These are phyloP conservation scores for Cirrhinus mrigala DNA, from an alignment of 2,797 vertebrate genomes.

Conservation along the genomic window DNA sequence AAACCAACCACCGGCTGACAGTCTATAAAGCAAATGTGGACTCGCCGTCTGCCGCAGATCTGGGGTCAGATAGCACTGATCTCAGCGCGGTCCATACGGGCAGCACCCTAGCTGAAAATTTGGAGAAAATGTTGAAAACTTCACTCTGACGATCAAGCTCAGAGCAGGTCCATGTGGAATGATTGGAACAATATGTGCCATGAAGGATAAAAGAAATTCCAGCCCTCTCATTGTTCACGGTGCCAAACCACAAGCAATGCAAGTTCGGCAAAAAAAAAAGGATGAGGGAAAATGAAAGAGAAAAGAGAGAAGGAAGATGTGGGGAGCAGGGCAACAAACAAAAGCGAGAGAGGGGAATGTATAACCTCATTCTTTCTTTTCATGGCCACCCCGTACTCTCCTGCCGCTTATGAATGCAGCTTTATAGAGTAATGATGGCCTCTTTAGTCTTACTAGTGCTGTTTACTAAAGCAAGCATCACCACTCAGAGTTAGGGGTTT, in stretches of 20 bases:
- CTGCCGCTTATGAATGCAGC: conserved; percentile 5
- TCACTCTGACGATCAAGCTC: conserved; percentile 67
- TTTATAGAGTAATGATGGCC: conserved; percentile 31
- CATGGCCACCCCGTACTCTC: conserved; percentile 32
- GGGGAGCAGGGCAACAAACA: conserved; percentile 57
- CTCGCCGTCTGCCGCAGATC: background rate
- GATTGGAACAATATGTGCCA: conserved; percentile 81
- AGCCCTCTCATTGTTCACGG: conserved; percentile 50
- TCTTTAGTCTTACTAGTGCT: background rate
- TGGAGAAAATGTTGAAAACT: conserved; percentile 61
- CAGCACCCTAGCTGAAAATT: conserved; percentile 63
- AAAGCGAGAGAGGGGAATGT: conserved; percentile 47
- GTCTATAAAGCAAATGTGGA: background rate
- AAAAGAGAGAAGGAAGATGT: conserved; percentile 31
- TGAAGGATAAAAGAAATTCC: conserved; percentile 73
- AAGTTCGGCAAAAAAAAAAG: conserved; percentile 43
- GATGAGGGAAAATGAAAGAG: conserved; percentile 33
- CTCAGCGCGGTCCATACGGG: background rate
- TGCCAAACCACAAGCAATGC: conserved; percentile 63
- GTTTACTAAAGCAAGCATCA: background rate
- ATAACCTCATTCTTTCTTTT: conserved; percentile 49
- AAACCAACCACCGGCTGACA: background rate
- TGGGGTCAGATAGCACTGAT: background rate
- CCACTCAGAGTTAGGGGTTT: background rate
- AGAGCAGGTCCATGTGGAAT: conserved; percentile 69